Conservation (phyloP, 1,140 invertebrate genomes). For the Neodiprion virginianus region DNA sequence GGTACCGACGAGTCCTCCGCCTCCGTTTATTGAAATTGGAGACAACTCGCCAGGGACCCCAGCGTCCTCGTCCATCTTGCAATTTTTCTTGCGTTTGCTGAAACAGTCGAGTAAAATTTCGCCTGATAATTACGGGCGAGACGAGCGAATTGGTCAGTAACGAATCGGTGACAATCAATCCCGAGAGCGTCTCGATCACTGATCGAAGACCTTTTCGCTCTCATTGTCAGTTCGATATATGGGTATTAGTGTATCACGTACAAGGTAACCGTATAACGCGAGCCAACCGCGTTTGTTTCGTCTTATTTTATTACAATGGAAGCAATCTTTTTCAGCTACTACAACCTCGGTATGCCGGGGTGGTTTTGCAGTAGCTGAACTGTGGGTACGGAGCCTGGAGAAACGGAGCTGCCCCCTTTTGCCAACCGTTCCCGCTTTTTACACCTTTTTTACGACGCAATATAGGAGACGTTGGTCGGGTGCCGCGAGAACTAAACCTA, state of each 20-base stretch:
- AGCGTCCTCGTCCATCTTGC: slow-evolving; percentile 14
- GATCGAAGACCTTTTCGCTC: too few relatives aligned
- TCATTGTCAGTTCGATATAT: too few relatives aligned
- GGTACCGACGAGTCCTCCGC: slow-evolving; percentile 45
- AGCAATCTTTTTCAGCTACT: not conserved
- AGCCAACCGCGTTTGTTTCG: not conserved
- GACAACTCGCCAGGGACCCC: slow-evolving; percentile 14
- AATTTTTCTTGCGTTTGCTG: slow-evolving; percentile 54
- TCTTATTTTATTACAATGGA: not conserved
- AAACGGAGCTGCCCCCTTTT: slow-evolving; percentile 16
- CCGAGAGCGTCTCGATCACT: too few relatives aligned
- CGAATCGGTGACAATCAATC: slow-evolving; percentile 16
- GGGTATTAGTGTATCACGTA: too few relatives aligned
- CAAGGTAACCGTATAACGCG: too few relatives aligned
- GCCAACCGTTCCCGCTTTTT: slow-evolving; percentile 33
- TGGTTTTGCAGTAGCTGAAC: not conserved
- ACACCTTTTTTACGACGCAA: slow-evolving; percentile 48
- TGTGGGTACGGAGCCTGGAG: slow-evolving; percentile 13
- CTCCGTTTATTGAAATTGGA: slow-evolving; percentile 19
- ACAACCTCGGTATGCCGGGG: not conserved
- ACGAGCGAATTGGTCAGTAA: slow-evolving; percentile 34
- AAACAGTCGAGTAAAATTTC: slow-evolving; percentile 22
- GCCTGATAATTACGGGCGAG: slow-evolving; percentile 24
- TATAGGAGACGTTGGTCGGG: slow-evolving; percentile 29
- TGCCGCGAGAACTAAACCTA: slow-evolving; percentile 48